Conservation (phyloP, 2,113 vertebrate genomes). For the Caranx melampygus region DNA sequence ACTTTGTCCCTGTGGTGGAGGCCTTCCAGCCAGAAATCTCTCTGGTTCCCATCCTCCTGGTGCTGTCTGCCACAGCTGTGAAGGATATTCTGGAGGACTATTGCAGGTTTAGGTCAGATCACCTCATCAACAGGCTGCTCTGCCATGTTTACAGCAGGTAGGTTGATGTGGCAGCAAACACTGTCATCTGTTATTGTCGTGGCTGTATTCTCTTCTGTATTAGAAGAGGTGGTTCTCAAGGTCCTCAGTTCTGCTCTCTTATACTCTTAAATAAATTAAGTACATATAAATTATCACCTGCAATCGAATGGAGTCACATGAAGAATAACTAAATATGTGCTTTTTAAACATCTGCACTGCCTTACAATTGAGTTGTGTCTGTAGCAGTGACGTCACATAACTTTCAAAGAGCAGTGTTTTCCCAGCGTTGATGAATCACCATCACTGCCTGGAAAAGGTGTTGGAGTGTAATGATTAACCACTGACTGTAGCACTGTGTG, state of each 20-base stretch:
- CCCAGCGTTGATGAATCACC: too few relatives aligned
- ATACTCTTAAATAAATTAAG: too few relatives aligned
- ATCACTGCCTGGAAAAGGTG: too few relatives aligned
- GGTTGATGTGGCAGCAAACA: neutral
- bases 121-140: conserved; percentile 60
- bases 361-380: too few relatives aligned
- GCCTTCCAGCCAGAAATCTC: conserved; percentile 79
- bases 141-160: conserved; percentile 79
- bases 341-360: too few relatives aligned
- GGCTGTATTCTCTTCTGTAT: neutral
- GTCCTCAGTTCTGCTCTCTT: neutral
- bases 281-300: too few relatives aligned
- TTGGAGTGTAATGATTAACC: too few relatives aligned
- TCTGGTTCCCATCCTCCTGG: conserved; percentile 67
- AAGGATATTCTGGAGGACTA: conserved; percentile 82
- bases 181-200: neutral
- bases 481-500: too few relatives aligned
- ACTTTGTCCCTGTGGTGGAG: conserved; percentile 79
- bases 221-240: neutral
- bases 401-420: too few relatives aligned
- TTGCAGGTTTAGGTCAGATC: conserved; percentile 71
- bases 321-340: too few relatives aligned
- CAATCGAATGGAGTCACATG: too few relatives aligned
- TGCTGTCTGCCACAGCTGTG: conserved; percentile 66
- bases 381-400: too few relatives aligned